These are phyloP conservation scores for Mastomys natalensis DNA, from an alignment of 2,113 vertebrate species.

Conservation along the genomic window DNA sequence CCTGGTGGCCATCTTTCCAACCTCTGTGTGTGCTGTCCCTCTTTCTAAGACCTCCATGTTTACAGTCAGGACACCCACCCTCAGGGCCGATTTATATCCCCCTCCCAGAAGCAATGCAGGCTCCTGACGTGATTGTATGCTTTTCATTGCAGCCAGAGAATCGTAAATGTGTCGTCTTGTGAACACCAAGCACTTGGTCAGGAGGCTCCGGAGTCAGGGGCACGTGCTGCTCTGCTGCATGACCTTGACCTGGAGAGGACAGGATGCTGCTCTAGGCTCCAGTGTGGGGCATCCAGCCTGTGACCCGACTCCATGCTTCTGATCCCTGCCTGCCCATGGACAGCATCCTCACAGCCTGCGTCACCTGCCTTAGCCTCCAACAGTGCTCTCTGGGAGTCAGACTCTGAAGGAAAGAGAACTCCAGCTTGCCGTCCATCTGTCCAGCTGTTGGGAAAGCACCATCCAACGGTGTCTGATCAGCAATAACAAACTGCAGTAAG, in stretches of 20 bases:
- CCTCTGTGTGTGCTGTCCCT: too few species aligned
- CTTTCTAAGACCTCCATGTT: background rate
- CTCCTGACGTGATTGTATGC: background rate
- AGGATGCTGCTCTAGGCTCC: background rate
- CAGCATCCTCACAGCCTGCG: too few species aligned
- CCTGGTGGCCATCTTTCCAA: background rate
- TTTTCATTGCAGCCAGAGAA: constrained; percentile 3
- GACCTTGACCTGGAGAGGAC: background rate
- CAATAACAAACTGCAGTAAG: background rate
- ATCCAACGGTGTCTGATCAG: background rate
- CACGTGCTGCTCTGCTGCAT: background rate
- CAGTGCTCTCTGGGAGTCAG: background rate
- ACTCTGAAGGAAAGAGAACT: background rate
- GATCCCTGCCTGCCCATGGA: accelerated
- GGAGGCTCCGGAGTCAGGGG: too few species aligned
- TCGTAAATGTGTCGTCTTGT: too few species aligned
- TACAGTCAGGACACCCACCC: accelerated
- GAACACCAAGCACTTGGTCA: background rate
- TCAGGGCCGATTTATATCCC: background rate
- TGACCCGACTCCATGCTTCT: background rate
- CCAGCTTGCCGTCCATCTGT: background rate
- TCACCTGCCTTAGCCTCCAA: background rate
- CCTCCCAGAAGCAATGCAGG: accelerated
- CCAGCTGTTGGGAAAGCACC: too few species aligned
- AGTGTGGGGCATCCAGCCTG: too few species aligned